Base-by-base conservation (phyloP, 2,113 vertebrate genomes). In the Elephantulus edwardii region DNA sequence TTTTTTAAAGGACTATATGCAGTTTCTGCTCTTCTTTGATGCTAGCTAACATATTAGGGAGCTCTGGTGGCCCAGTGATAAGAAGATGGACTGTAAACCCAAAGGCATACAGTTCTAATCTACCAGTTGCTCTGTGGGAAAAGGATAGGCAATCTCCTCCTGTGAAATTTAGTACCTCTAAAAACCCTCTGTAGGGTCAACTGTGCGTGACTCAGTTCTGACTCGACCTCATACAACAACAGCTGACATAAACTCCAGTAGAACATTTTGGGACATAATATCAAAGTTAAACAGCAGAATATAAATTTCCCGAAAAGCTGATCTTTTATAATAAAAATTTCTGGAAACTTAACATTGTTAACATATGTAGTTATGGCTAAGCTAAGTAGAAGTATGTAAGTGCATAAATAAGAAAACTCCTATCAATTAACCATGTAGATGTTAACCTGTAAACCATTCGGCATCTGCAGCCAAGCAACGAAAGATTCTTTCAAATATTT, bases 401-500 rank as follows among this genome's bases (percentile, higher is more conserved):
- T 80, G 1, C 11, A 77, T 38, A 91, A 74, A 56, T 82, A 78
- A 77, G 70, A 89, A 91, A 86, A 58, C 0, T n/a, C 66, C 3
- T 62, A 50, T 91, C 28, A 77, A 30, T 5, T 82, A 78, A 66
- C 11, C 14, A 62, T 70, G 50, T 70, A 66, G 30, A 75, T n/a
- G 75, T 80, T 16, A 80, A 33, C 71, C 16, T 84, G 56, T 91
- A 35, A 68, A 85, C 16, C 56, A 88, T 19, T 80, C 14, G 76
- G 12, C 28, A 72, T 81, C 22, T 93, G 8, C 66, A 72, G 80
- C 16, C 64, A 40, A 40, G 48, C 54, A 89, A 44, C 82, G 17
- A 94, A 89, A 84, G 80, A 70, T 75, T 91, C n/a, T 94, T 90
- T 89, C 17, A 88, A 33, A 22, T 62, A 26, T 48, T 79, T 35